Conservation (phyloP, 2,797 vertebrate species). For the Dryobates pubescens region DNA sequence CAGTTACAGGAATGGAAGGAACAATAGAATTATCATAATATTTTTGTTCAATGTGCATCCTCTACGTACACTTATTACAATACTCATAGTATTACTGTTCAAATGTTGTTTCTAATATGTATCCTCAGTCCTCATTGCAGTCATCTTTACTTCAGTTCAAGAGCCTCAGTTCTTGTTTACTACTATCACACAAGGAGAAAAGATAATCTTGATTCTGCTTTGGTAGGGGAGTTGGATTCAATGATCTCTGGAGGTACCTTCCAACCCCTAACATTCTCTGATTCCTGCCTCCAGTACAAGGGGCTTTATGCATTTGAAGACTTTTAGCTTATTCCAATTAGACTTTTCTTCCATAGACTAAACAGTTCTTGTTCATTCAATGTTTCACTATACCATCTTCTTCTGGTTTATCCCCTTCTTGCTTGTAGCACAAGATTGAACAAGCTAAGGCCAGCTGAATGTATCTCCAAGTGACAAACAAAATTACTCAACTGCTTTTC, state of each 20-base stretch:
- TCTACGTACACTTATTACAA: background rate
- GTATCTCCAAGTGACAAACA: background rate
- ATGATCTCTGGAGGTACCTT: too few species aligned
- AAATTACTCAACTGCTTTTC: background rate
- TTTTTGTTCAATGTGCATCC: background rate
- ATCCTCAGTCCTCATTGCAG: background rate
- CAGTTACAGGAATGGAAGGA: background rate
- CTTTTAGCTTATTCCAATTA: background rate
- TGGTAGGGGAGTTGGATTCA: too few species aligned
- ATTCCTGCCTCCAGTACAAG: background rate
- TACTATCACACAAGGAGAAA: background rate
- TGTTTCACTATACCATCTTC: background rate
- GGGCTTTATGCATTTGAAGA: background rate
- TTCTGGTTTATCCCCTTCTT: background rate
- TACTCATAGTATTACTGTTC: background rate
- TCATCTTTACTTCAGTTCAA: background rate
- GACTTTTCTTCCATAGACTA: conserved; percentile 14
- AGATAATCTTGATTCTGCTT: background rate
- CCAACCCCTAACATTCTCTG: too few species aligned
- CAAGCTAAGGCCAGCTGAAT: background rate
- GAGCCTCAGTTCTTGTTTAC: background rate
- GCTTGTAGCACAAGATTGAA: background rate
- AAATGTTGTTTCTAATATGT: background rate
- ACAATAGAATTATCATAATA: background rate
- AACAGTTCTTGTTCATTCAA: background rate